These are phyloP conservation scores for Ammospiza maritima DNA, from an alignment of 2,797 vertebrate genomes.

Conservation along the genomic window DNA sequence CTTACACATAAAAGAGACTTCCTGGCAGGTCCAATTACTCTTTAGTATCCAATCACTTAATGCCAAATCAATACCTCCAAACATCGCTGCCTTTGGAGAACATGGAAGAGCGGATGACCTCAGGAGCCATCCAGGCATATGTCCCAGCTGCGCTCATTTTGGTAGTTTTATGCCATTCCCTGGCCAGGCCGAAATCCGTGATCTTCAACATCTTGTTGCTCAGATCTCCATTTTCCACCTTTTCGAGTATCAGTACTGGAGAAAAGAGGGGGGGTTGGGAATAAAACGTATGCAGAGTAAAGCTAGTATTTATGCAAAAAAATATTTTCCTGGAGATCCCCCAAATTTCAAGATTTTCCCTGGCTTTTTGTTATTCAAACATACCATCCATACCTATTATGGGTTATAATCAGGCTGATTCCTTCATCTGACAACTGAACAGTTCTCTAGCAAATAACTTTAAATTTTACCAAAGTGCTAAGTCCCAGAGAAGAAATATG, in stretches of 20 bases:
- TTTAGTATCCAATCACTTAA: background rate
- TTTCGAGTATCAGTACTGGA: constrained; percentile 92
- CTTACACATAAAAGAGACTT: background rate
- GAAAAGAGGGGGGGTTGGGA: constrained; percentile 16
- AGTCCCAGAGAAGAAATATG: background rate
- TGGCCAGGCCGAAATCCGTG: constrained; percentile 97
- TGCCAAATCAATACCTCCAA: constrained; percentile 87
- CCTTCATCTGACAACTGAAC: background rate
- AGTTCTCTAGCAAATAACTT: background rate
- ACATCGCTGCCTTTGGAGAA: constrained; percentile 98
- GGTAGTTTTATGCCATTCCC: constrained; percentile 97
- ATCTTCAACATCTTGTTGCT: constrained; percentile 97
- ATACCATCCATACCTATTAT: background rate
- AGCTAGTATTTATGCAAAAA: constrained; percentile 1
- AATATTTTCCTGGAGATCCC: background rate
- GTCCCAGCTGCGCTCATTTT: constrained; percentile 98
- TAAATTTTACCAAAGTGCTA: background rate
- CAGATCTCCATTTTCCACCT: constrained; percentile 92
- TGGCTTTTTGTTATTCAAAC: background rate
- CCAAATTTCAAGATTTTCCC: background rate
- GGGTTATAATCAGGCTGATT: background rate
- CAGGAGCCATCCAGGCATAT: constrained; percentile 98
- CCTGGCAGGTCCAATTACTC: background rate
- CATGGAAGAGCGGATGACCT: constrained; percentile 96
- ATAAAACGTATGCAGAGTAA: constrained; percentile 43